Evolutionary conservation across 2,113 vertebrate genomes (phyloP), one percentile per base, ranked within the genome.

Genomic region (Pelecanus crispus): DNA sequence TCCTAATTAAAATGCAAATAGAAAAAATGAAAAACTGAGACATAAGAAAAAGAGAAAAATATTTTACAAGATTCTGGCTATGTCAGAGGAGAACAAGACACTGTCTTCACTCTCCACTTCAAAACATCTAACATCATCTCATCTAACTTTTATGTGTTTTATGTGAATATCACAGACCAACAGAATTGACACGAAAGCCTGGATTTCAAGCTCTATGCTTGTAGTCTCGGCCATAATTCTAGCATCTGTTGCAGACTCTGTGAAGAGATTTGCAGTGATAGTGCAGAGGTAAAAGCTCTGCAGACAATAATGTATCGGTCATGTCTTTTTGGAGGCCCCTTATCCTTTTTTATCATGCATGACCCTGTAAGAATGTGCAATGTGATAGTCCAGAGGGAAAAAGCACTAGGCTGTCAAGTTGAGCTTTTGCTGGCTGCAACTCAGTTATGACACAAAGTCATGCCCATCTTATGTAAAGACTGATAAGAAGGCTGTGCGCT

Each of bases 301-400:
- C 22, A 73, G 62, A 95, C 67, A 93, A 77, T 87, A 92, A 90
- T 31, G 61, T 88, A 81, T 62, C 6, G 2, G 68, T 82, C 65
- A 86, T 11, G 17, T 31, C 71, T 94, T 56, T 86, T 15, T 59
- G 77, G 80, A 68, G 77, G 63, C 56, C 31, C 31, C 63, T 94
- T 81, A 90, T 66, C 90, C 74, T 29, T 94, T 90, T 90, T 91
- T 71, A 90, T 81, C 80, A 25, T 47, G 70, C 52, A 66, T 89
- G 94, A 93, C 95, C 65, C 92, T 67, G n/a, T 61, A 95, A 96
- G 94, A 95, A 97, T 97, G 95, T 91, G 95, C 74, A 96, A 72
- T 36, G 58, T 2, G 62, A 97, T 72, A 90, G 77, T 68, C 56
- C 88, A 70, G 55, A 53, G 38, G 19, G 47, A 77, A 92, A 86